phyloP scores from a whole-genome alignment of 1,140 invertebrate genomes.

The Ectropis grisescens region DNA sequence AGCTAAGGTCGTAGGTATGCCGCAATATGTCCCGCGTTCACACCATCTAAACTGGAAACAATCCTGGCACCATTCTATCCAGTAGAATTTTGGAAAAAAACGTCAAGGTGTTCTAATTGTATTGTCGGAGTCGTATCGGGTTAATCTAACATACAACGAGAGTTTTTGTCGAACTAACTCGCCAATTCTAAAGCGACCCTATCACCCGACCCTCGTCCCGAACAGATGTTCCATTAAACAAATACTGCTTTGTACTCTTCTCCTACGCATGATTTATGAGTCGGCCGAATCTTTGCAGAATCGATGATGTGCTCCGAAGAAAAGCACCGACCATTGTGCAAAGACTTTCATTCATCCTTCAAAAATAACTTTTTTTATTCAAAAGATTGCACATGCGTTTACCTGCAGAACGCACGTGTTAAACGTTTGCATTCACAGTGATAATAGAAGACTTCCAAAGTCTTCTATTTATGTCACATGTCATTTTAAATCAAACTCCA shows the following conservation, averaged over 20 bases:
- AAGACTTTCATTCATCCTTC: conserved; percentile 36
- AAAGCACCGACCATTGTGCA: conserved; percentile 51
- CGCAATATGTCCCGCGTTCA: conserved; percentile 25
- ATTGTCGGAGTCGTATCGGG: conserved; percentile 49
- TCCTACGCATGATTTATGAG: conserved; percentile 60
- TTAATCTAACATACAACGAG: conserved; percentile 57
- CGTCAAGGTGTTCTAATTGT: conserved; percentile 52
- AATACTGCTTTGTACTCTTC: conserved; percentile 40
- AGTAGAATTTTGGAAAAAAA: conserved; percentile 26
- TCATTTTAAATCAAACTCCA: conserved; percentile 17
- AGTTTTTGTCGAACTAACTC: conserved; percentile 31
- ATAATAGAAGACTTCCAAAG: too few relatives aligned
- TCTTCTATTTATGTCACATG: conserved; percentile 18
- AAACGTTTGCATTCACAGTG: conserved; percentile 48
- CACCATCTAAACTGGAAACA: background rate
- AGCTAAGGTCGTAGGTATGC: conserved; percentile 44
- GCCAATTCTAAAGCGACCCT: conserved; percentile 34
- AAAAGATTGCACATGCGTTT: conserved; percentile 59
- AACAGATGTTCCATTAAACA: conserved; percentile 57
- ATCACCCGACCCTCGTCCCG: conserved; percentile 21
- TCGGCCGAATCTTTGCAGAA: conserved; percentile 26
- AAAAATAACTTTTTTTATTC: conserved; percentile 55
- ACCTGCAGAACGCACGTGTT: conserved; percentile 64
- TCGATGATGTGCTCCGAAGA: conserved; percentile 40
- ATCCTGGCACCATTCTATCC: conserved; percentile 11